Evolutionary conservation across 2,113 vertebrate species (phyloP).

Genomic region (Lagenorhynchus albirostris): DNA sequence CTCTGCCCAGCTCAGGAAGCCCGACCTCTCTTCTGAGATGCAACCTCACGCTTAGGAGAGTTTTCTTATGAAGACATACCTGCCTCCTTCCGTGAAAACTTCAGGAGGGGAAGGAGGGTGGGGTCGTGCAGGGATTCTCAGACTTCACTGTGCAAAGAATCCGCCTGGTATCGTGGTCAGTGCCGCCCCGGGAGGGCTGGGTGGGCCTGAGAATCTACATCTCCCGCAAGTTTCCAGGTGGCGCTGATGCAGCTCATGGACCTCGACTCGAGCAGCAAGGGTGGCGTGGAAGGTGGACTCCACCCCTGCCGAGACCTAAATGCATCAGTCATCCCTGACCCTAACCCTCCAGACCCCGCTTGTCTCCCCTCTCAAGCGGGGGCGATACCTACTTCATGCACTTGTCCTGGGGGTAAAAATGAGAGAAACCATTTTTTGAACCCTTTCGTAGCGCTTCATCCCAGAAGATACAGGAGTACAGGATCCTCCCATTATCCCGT

Average conservation of each 20-base stretch:
- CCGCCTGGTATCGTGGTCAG: no score
- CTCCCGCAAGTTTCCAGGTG: fast-evolving
- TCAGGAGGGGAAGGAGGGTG: no score
- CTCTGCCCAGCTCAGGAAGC: background rate
- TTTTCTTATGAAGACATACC: background rate
- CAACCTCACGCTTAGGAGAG: background rate
- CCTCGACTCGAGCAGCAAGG: background rate
- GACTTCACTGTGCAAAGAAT: background rate
- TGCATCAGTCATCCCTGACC: background rate
- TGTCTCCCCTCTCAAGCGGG: background rate
- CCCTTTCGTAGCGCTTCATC: background rate
- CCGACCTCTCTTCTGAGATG: background rate
- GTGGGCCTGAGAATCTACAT: fast-evolving
- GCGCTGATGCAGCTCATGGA: fast-evolving
- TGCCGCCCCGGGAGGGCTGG: fast-evolving
- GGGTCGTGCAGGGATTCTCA: fast-evolving
- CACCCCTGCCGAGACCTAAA: background rate
- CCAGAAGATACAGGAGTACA: background rate
- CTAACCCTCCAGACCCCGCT: fast-evolving
- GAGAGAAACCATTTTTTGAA: background rate
- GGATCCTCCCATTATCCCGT: fast-evolving
- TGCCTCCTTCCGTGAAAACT: background rate
- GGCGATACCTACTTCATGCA: fast-evolving
- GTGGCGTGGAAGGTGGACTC: background rate
- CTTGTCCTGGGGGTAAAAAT: background rate